Evolutionary conservation across 2,113 vertebrate genomes (phyloP), one percentile per base, ranked within the genome.

Genomic region (Gymnarchus niloticus): DNA sequence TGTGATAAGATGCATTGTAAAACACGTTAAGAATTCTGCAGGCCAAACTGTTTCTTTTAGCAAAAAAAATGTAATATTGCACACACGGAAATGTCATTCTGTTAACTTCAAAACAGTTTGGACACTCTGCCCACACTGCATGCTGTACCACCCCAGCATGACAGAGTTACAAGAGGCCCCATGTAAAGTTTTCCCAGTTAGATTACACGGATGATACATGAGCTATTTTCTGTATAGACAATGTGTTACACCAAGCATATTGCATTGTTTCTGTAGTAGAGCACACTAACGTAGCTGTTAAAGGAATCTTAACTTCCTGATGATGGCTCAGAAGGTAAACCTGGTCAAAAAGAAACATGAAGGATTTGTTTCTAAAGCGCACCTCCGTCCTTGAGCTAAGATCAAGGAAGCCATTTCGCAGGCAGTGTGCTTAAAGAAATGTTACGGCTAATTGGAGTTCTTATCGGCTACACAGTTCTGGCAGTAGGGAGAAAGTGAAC

Each of bases 381-480:
- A 54, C 84, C 56, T 65, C 54, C 48, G 80, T 44, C n/a, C 25
- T n/a, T 59, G 57, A 84, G 86, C 81, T 83, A 87, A 87, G 57
- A 80, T 87, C 86, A 84, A 65, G 83, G 88, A 87, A 88, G 69
- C 54, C 65, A 59, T 83, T 87, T 89, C 84, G 86, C 61, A 86
- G 56, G 82, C 19, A 41, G 23, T 78, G 81, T 61, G 73, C 83
- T 78, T 87, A 37, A 84, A 82, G 54, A 83, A 33, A 78, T 85
- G 61, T 81, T 83, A 51, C 69, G 86, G 90, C 87, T 78, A 86
- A 85, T 65, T 37, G 85, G 69, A 33, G 56, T 57, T 89, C 83
- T 88, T 88, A 88, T 90, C 87, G 12, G 87, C 49, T 83, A 83
- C 84, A 61, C 87, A 69, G 85, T 83, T 83, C 77, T 85, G 85